Base-by-base conservation (phyloP, 2,888 invertebrate genomes). In the Ectemnius cavifrons region DNA sequence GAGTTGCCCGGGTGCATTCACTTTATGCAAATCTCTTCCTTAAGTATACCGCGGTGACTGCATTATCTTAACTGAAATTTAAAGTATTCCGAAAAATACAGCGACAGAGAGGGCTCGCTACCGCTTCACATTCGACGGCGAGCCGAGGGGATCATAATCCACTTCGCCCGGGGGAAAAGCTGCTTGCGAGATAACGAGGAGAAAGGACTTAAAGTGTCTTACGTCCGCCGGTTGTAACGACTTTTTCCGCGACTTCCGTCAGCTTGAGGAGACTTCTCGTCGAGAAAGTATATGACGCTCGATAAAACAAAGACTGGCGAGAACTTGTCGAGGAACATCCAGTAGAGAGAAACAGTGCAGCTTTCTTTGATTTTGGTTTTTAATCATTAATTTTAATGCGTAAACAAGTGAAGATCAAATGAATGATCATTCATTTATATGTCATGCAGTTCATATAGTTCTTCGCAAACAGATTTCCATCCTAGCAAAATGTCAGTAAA, bases 191-290 rank as follows among this genome's bases (percentile, higher is more conserved):
- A 58, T 58, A 52, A 52, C 52, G 52, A 52, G 52, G 16, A n/a
- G 16, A 52, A 59, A 49, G 67, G 67, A 23, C 67, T 70, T 67
- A 37, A 67, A 67, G 67, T 66, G 60, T 66, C 66, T 70, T 60
- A 67, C 59, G 66, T 70, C 60, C 23, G 66, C 49, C 67, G 60
- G 60, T 67, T 58, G 58, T 70, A 70, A 70, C 70, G 67, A 67
- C 52, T 67, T 67, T 56, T 45, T 45, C 60, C 28, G 49, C 66
- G 16, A 59, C 66, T 58, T 49, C 59, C 60, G 66, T 14, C 52
- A 16, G n/a, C 13, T 52, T 18, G 16, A n/a, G 18, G 6, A 52
- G 52, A 14, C 18, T 37, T 37, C 37, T 6, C 8, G 8, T 37
- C 37, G 37, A 37, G 37, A 37, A 37, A 11, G 8, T 37, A 37